Base-by-base conservation (phyloP, 2,113 vertebrate species). In the Haemorhous mexicanus region DNA sequence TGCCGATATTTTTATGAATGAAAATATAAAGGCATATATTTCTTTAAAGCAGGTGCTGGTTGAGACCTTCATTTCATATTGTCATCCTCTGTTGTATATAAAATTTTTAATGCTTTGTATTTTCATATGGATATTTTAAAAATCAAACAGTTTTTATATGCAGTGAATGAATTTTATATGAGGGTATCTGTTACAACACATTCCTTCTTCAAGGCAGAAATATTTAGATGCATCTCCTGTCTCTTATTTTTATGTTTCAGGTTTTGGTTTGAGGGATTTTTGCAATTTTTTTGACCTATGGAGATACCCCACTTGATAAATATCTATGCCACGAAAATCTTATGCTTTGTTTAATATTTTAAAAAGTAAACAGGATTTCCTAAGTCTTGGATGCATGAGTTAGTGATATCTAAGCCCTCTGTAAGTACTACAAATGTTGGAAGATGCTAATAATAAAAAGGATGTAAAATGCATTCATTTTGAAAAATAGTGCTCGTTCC, bases 191-290 rank as follows among this genome's bases (percentile, higher is more conserved):
- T 39, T 64, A 55, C 6, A 80, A 87, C 19, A 58, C 15, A 28
- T 80, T 55, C 30, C 35, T 52, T 95, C 82, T 84, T 89, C 63
- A 80, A 94, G 82, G 63, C 64, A 94, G 37, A 86, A 88, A 79
- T 90, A 58, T 90, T 95, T 79, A 90, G 27, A 85, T 90, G 50
- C 0, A 1, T 66, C 37, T 82, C 23, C 21, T 76, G 59, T 66
- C 75, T 83, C 55, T 85, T 85, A 37, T 16, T 79, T 93, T 92
- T 55, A 62, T 79, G 19, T 50, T 92, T 77, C 72, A 68, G 10
- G 15, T 66, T 73, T 92, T n/a, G 30, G 39, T 37, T 91, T 81
- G 11, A 13, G 44, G 18, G 9, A 76, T 61, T 82, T 89, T 94
- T 81, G 56, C 4, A 24, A 37, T 76, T 87, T 76, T 87, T 86